These are phyloP conservation scores for Mastomys natalensis DNA, from an alignment of 2,113 vertebrate species.

Conservation along the genomic window DNA sequence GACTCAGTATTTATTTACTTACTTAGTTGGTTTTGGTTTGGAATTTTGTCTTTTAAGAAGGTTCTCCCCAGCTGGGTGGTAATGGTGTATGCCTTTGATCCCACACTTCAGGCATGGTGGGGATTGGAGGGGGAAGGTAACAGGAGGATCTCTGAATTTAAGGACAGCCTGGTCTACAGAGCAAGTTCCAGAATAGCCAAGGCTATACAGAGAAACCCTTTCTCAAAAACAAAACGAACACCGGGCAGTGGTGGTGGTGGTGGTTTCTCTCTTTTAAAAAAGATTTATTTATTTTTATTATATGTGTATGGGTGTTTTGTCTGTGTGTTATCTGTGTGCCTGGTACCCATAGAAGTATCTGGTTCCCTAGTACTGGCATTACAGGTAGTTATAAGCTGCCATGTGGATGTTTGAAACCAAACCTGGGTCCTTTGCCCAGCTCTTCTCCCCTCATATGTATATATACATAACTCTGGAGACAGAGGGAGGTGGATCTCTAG, in stretches of 20 bases:
- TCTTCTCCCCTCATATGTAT: background rate
- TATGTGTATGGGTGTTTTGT: background rate
- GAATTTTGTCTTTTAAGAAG: background rate
- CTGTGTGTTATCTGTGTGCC: background rate
- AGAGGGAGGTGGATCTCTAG: background rate
- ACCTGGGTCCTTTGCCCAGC: too few species aligned
- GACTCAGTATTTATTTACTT: constrained; percentile 28
- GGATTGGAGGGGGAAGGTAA: background rate
- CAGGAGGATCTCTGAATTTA: background rate
- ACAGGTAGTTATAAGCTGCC: background rate
- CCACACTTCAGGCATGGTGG: background rate
- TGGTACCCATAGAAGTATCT: background rate
- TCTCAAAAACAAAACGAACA: background rate
- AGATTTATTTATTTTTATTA: too few species aligned
- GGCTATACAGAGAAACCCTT: background rate
- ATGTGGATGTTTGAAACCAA: background rate
- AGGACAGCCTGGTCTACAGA: background rate
- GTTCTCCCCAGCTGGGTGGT: background rate
- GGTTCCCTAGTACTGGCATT: background rate
- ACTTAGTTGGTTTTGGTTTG: background rate
- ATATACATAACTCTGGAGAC: background rate
- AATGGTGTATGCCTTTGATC: background rate
- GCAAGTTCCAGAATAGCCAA: background rate
- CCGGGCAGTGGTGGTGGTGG: too few species aligned
- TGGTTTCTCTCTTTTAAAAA: too few species aligned